phyloP scores from a whole-genome alignment of 2,113 vertebrate species.

The Stomatorhinus ivindoensis region DNA sequence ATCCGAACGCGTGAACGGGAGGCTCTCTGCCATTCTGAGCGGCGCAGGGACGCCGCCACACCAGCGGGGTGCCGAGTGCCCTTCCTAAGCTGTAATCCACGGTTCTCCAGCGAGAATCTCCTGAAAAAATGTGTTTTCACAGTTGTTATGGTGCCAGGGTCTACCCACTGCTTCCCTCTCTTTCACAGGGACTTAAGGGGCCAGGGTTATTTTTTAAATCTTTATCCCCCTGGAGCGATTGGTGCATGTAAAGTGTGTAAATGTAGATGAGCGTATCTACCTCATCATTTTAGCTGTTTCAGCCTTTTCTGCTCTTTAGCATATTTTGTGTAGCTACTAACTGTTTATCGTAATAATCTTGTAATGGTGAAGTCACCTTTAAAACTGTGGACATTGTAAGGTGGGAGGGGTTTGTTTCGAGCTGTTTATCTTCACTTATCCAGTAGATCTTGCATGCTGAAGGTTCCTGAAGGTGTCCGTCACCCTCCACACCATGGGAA shows the following conservation, averaged over 20 bases:
- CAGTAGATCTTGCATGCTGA: not conserved
- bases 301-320: not conserved
- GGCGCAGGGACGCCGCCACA: conserved; percentile 28
- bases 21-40: conserved; percentile 40
- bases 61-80: conserved; percentile 43
- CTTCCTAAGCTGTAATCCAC: conserved; percentile 46
- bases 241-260: not conserved
- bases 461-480: not conserved
- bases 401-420: not conserved
- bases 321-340: not conserved
- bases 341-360: not conserved
- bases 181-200: conserved; percentile 13
- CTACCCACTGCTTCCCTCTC: conserved; percentile 48
- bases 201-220: not conserved
- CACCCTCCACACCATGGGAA: not conserved
- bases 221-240: conserved; percentile 10
- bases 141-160: conserved; percentile 49
- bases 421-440: not conserved
- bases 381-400: not conserved
- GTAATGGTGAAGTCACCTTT: not conserved
- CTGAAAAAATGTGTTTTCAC: conserved; percentile 52
- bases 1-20: conserved; percentile 56
- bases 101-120: conserved; percentile 41
- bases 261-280: not conserved
- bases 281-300: not conserved